Conservation (phyloP, 2,113 vertebrate genomes). For the Euleptes europaea region DNA sequence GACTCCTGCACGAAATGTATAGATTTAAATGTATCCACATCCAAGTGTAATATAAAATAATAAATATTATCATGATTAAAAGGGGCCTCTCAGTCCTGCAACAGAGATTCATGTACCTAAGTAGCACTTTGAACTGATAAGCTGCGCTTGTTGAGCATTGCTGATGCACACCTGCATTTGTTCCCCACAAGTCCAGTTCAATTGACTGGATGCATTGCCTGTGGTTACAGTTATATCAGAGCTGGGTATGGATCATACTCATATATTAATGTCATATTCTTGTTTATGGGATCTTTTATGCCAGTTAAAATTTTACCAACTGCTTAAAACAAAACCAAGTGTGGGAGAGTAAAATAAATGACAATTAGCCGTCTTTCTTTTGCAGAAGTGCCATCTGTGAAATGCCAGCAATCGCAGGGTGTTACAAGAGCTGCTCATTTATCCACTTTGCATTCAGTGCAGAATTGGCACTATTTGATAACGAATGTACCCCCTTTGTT, state of each 20-base stretch:
- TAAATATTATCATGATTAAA: constrained; percentile 14
- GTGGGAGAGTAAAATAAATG: constrained; percentile 40
- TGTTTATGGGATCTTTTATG: constrained; percentile 4
- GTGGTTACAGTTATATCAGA: neutral
- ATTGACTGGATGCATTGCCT: neutral
- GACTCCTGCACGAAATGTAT: neutral
- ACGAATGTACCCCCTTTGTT: constrained; percentile 25
- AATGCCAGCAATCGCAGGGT: neutral
- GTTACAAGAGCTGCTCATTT: constrained; percentile 16
- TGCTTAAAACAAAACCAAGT: neutral
- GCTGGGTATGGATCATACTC: neutral
- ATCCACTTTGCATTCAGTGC: constrained; percentile 12
- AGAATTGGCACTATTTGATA: constrained; percentile 13
- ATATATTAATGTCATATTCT: neutral
- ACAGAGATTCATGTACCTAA: neutral
- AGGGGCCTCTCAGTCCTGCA: neutral
- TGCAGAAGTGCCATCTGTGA: constrained; percentile 28
- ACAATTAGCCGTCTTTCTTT: constrained; percentile 13
- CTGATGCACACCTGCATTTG: neutral
- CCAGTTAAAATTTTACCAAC: constrained; percentile 21
- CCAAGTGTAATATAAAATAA: neutral
- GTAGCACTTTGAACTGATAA: neutral
- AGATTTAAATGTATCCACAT: neutral
- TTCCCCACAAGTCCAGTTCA: neutral
- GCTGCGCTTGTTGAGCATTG: neutral